These are phyloP conservation scores for Parambassis ranga DNA, from an alignment of 2,797 vertebrate species.

Conservation along the genomic window DNA sequence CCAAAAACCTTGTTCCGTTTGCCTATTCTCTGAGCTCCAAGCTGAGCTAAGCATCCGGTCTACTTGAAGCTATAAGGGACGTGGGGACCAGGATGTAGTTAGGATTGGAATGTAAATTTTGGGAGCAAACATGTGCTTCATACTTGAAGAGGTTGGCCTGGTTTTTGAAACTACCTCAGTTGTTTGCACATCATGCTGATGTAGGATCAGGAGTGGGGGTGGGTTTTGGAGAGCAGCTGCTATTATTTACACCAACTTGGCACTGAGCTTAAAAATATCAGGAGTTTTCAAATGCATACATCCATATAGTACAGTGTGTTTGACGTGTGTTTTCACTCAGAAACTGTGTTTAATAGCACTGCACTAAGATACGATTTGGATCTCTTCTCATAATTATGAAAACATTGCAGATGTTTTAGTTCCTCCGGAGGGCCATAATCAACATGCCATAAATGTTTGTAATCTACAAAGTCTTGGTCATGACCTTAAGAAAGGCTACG, in stretches of 20 bases:
- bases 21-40: constrained; percentile 36
- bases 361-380: background rate
- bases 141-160: constrained; percentile 14
- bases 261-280: background rate
- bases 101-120: constrained; percentile 58
- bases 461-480: constrained; percentile 21
- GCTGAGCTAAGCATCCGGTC: constrained; percentile 67
- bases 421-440: constrained; percentile 6
- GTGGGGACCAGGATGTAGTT: constrained; percentile 63
- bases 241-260: background rate
- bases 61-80: constrained; percentile 48
- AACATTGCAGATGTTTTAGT: constrained; percentile 18
- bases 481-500: constrained; percentile 6
- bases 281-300: background rate
- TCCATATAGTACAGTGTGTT: too few relatives aligned
- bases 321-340: background rate
- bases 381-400: background rate
- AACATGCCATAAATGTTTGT: constrained; percentile 8
- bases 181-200: constrained; percentile 9
- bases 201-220: background rate
- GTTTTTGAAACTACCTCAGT: constrained; percentile 4
- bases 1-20: constrained; percentile 48
- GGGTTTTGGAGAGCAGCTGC: background rate
- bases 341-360: background rate
- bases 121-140: constrained; percentile 21